Base-by-base conservation (phyloP, 2,797 vertebrate species). In the Alosa sapidissima region DNA sequence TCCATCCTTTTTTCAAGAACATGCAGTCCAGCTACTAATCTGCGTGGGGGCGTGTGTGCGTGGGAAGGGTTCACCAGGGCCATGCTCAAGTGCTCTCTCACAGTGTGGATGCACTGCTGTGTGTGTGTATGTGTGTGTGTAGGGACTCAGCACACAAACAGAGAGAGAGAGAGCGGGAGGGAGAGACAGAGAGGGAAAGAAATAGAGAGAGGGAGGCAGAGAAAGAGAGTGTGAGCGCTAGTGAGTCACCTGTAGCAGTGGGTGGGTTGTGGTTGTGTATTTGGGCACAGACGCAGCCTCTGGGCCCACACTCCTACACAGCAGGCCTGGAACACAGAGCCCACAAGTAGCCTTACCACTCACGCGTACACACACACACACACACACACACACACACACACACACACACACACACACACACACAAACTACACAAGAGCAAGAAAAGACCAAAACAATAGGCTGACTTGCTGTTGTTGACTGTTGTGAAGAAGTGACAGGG, bases 11-110 rank as follows among this genome's bases (percentile, higher is more conserved):
- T 91, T 91, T 88, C 88, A 92, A 87, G 81, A 86, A 91, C 90
- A 90, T 87, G 85, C 88, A 92, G 91, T 93, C 92, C 91, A 91
- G 92, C 92, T 89, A 91, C 93, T 93, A 94, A 95, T 93, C 93
- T 92, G 90, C 85, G 86, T 84, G 90, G 89, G 92, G 90, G 87
- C 85, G 90, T 94, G 92, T 85, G 93, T 94, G 92, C 85, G 93
- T 95, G 91, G 94, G 94, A 93, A 89, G 90, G 91, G 88, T 91
- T 94, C 91, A 93, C 89, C 91, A 91, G 92, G 91, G 91, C 88
- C 89, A 89, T 91, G 91, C 90, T 92, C 88, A 93, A 93, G 91
- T 92, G 91, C 89, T 89, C 87, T 90, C 85, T 87, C 86, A 87
- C 90, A 85, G 58, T 88, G 84, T 87, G 81, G n/a, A 84, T 52